These are phyloP conservation scores for Scleropages formosus DNA, from an alignment of 2,797 vertebrate genomes.

Conservation along the genomic window DNA sequence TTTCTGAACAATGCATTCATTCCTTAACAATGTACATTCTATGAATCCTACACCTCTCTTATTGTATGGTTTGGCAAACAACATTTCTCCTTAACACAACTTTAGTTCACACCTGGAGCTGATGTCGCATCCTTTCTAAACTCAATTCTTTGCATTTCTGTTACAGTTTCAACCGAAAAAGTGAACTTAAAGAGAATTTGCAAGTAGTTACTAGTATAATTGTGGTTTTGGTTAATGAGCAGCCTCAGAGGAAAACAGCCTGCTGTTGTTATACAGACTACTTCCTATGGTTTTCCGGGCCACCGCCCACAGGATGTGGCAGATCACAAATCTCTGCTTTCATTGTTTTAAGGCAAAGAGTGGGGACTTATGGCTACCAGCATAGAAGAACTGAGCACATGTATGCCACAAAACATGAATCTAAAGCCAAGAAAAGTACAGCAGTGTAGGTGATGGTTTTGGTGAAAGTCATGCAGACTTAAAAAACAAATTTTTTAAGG, in stretches of 20 bases:
- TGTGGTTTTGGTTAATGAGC: conserved; percentile 51
- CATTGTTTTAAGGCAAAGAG: conserved; percentile 60
- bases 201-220: conserved; percentile 1
- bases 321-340: conserved; percentile 45
- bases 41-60: neutral
- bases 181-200: neutral
- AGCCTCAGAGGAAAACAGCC: conserved; percentile 63
- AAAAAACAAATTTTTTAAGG: neutral
- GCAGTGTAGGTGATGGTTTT: neutral
- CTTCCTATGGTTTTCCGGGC: conserved; percentile 67
- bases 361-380: conserved; percentile 23
- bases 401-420: neutral
- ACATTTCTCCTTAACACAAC: neutral
- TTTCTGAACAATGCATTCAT: neutral
- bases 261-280: conserved; percentile 62
- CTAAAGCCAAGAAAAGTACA: neutral
- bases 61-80: too few species aligned
- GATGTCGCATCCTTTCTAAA: neutral
- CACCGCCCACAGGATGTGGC: conserved; percentile 68
- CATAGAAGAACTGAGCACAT: conserved; percentile 29
- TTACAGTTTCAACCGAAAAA: too few species aligned
- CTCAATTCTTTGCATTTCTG: neutral
- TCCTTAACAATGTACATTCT: neutral
- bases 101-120: neutral
- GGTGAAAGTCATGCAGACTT: neutral